Base-by-base conservation (phyloP, 2,797 vertebrate genomes). In the Ceyx erithaca region DNA sequence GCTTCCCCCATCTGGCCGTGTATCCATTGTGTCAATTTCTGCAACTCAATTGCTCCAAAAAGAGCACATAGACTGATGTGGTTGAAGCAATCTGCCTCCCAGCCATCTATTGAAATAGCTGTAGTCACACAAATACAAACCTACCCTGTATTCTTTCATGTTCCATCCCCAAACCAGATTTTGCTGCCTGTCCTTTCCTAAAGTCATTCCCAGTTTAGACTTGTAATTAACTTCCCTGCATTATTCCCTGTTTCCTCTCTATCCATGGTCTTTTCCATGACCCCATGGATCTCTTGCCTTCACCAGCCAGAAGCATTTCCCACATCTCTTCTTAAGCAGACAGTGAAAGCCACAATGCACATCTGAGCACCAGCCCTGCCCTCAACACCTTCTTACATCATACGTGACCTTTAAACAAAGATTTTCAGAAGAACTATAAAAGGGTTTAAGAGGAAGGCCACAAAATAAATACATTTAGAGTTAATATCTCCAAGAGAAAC, bases 1-100 rank as follows among this genome's bases (percentile, higher is more conserved):
- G 92, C 94, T 96, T 96, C 91, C 95, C 94, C 91, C 96, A 93
- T 96, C 91, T 96, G 96, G 92, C 57, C 89, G 64, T 77, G 61
- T 64, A 86, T 68, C 90, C 46, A 54, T 92, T 95, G 83, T 93
- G 75, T 91, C 4, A 0, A 40, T 88, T 91, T 92, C 61, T 93
- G 71, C 46, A 88, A 52, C 28, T 90, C 57, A 0, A 3, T 84
- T 84, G 45, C 41, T 93, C 73, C 35, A 86, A 81, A 89, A 85
- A 70, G 66, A 72, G 18, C 80, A 46, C 41, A 41, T 33, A 87
- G 40, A 41, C 21, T 84, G 41, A 70, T 75, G 70, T 77, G 77
- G 67, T 55, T 90, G 77, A 91, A 95, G 83, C 67, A 86, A 87
- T 75, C 46, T 3, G 55, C 59, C 43, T 89, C 33, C 30, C 54